Conservation (phyloP, 1,140 invertebrate species). For the Cryptotermes secundus region DNA sequence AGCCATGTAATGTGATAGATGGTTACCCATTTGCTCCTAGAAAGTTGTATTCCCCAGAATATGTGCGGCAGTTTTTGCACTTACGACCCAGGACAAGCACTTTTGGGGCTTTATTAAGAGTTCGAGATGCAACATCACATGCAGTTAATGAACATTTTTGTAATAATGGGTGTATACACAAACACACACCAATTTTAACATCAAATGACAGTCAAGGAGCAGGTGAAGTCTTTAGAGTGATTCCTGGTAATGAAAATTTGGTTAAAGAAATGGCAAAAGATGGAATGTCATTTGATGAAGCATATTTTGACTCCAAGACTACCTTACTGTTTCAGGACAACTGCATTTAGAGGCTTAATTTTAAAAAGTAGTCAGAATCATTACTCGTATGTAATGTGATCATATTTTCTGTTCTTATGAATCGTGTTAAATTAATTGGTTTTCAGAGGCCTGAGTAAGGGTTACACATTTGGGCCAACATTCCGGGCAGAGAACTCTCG, state of each 20-base stretch:
- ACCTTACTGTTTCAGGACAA: constrained; percentile 92
- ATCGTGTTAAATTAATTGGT: constrained; percentile 35
- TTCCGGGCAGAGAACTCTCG: constrained; percentile 93
- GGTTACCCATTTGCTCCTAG: constrained; percentile 79
- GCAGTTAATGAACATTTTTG: constrained; percentile 73
- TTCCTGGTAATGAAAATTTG: constrained; percentile 62
- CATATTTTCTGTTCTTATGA: no score
- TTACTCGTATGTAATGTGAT: background rate
- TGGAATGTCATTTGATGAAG: constrained; percentile 54
- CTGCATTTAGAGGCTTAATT: constrained; percentile 82
- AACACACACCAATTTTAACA: constrained; percentile 95
- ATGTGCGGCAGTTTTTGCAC: constrained; percentile 78
- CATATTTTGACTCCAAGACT: constrained; percentile 79
- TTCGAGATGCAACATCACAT: constrained; percentile 67
- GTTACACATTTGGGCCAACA: constrained; percentile 89
- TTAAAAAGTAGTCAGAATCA: background rate
- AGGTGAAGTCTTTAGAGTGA: constrained; percentile 80
- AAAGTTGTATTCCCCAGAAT: constrained; percentile 69
- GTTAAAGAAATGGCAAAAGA: constrained; percentile 65
- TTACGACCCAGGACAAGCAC: constrained; percentile 72
- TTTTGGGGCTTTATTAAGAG: constrained; percentile 70
- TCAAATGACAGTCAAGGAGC: constrained; percentile 99
- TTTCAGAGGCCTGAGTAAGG: constrained; percentile 72
- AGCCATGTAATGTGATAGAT: constrained; percentile 63
- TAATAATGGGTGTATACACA: constrained; percentile 69